Conservation (phyloP, 2,888 invertebrate species). For the Myopa testacea region DNA sequence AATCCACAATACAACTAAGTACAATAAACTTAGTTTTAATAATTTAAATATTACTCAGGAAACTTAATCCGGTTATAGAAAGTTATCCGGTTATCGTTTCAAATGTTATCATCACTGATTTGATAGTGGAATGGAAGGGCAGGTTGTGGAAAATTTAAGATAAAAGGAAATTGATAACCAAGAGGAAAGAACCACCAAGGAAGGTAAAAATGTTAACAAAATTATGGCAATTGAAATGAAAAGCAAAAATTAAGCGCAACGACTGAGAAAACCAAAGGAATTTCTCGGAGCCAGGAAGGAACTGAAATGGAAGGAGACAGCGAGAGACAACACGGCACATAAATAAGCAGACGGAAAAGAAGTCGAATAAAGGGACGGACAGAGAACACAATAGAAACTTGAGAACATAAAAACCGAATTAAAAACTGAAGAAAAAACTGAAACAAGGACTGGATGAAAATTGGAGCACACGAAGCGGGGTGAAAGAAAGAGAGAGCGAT, state of each 20-base stretch:
- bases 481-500: background rate
- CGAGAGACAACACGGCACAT: constrained; percentile 27
- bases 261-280: constrained; percentile 41
- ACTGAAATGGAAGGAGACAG: background rate
- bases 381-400: constrained; percentile 41
- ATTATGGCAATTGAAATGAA: constrained; percentile 64
- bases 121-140: background rate
- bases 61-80: too few relatives aligned
- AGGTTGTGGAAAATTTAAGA: constrained; percentile 25
- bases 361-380: constrained; percentile 30
- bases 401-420: constrained; percentile 44
- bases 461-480: constrained; percentile 31
- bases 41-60: too few relatives aligned
- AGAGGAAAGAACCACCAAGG: too few relatives aligned
- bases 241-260: constrained; percentile 62
- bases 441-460: constrained; percentile 42
- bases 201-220: constrained; percentile 49
- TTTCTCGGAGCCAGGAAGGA: background rate
- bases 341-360: constrained; percentile 31
- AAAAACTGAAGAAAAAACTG: constrained; percentile 40
- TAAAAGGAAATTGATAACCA: too few relatives aligned
- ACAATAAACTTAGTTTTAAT: too few relatives aligned
- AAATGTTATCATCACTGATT: background rate
- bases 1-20: too few relatives aligned
- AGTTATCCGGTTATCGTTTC: background rate